phyloP scores from a whole-genome alignment of 2,113 vertebrate genomes.

The Ctenodactylus gundi region DNA sequence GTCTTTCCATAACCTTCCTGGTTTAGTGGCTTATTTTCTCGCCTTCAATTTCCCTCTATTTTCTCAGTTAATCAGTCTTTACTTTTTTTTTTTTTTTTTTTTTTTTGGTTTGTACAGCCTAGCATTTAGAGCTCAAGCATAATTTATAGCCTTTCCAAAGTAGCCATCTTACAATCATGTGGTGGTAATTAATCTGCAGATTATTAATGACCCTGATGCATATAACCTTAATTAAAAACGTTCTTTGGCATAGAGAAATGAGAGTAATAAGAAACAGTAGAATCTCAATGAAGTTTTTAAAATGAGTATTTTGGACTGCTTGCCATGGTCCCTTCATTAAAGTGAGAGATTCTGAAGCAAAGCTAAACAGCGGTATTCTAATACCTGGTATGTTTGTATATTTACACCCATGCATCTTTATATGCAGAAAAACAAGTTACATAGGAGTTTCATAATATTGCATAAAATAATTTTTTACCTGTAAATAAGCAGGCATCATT shows the following conservation, averaged over 20 bases:
- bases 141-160: slow-evolving; percentile 77
- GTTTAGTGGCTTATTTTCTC: slow-evolving; percentile 36
- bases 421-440: background rate
- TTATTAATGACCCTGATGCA: slow-evolving; percentile 76
- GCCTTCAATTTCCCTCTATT: background rate
- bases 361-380: background rate
- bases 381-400: background rate
- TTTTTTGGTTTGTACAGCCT: slow-evolving; percentile 11
- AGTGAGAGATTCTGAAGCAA: background rate
- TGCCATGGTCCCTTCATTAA: background rate
- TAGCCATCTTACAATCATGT: slow-evolving; percentile 74
- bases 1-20: background rate
- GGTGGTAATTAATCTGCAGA: slow-evolving; percentile 77
- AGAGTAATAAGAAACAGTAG: slow-evolving; percentile 70
- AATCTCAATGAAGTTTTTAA: slow-evolving; percentile 71
- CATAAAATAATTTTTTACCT: background rate
- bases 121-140: slow-evolving; percentile 68
- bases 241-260: slow-evolving; percentile 67
- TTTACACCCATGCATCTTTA: background rate
- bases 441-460: background rate
- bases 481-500: background rate
- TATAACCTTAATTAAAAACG: slow-evolving; percentile 78
- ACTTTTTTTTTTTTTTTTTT: background rate
- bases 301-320: slow-evolving; percentile 31
- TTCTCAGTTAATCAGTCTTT: slow-evolving; percentile 36